Conservation (phyloP, 2,113 vertebrate genomes). For the Cnemophilus loriae region DNA sequence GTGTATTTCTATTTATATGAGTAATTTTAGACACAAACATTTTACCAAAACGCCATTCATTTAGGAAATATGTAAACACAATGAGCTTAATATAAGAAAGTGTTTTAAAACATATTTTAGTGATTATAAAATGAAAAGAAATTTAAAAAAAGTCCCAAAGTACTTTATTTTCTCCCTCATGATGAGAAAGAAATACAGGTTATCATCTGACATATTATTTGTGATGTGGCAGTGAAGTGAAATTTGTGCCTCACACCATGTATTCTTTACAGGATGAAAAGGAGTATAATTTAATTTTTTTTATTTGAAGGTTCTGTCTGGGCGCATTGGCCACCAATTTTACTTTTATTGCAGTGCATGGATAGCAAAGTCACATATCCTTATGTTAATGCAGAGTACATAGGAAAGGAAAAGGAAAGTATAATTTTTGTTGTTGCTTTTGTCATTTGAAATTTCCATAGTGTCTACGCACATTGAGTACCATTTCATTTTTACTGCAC, state of each 20-base stretch:
- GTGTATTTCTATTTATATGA: conserved; percentile 64
- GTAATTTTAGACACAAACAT: conserved; percentile 41
- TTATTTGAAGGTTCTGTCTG: conserved; percentile 61
- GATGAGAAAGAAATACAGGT: conserved; percentile 22
- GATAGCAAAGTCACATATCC: conserved; percentile 54
- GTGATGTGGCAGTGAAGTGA: conserved; percentile 9
- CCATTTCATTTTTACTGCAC: conserved; percentile 63
- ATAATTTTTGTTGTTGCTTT: conserved; percentile 64
- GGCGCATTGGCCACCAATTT: conserved; percentile 47
- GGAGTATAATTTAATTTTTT: conserved; percentile 39
- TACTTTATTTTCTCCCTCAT: neutral
- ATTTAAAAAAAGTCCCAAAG: neutral
- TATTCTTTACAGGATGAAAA: conserved; percentile 32
- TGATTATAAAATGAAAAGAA: conserved; percentile 36
- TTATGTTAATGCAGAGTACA: conserved; percentile 37
- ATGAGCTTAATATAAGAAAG: conserved; percentile 49
- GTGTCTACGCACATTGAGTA: conserved; percentile 59
- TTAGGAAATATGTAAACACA: conserved; percentile 51
- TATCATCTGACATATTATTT: conserved; percentile 13
- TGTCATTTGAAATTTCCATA: conserved; percentile 60
- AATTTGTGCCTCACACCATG: conserved; percentile 31
- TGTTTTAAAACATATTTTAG: conserved; percentile 47
- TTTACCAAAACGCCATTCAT: conserved; percentile 35
- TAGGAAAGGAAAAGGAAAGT: conserved; percentile 47
- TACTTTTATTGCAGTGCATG: conserved; percentile 47